phyloP scores from a whole-genome alignment of 2,113 vertebrate genomes.

The Nycticebus coucang region DNA sequence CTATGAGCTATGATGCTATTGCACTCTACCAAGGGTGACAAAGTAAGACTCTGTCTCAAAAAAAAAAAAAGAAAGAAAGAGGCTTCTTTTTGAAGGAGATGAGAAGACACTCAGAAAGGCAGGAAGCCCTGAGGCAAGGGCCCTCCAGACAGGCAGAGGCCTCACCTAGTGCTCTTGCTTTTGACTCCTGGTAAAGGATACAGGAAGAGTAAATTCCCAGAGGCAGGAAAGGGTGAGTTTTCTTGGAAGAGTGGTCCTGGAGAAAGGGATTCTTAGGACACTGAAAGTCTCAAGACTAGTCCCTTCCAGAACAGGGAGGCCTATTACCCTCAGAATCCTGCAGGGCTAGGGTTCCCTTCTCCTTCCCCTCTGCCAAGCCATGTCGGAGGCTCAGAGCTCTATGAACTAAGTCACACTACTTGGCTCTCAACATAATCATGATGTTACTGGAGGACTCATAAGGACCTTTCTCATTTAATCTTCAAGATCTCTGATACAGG shows the following conservation, averaged over 20 bases:
- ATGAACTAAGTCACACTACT: background rate
- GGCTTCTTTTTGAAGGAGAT: background rate
- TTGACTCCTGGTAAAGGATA: background rate
- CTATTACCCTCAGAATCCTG: background rate
- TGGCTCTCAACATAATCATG: background rate
- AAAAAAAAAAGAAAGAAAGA: background rate
- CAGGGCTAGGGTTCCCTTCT: background rate
- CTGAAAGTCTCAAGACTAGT: background rate
- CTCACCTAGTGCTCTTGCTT: background rate
- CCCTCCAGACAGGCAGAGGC: background rate
- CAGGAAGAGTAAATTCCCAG: background rate
- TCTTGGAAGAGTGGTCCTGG: background rate
- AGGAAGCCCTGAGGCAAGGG: background rate
- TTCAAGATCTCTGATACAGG: background rate
- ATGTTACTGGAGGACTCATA: background rate
- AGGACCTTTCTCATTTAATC: background rate
- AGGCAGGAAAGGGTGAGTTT: background rate
- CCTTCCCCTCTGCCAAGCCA: background rate
- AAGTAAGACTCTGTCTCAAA: too few relatives aligned
- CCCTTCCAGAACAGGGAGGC: background rate
- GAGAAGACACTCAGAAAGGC: background rate
- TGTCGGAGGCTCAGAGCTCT: background rate
- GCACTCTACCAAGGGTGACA: too few relatives aligned
- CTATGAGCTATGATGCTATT: too few relatives aligned
- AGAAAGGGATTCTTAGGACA: background rate